A percentile compares a stretch with the other conserved stretches of the same genome.
These are phyloP conservation scores for Diarsia dahlii DNA, from an alignment of 2,888 invertebrate genomes.

Conservation along the genomic window DNA sequence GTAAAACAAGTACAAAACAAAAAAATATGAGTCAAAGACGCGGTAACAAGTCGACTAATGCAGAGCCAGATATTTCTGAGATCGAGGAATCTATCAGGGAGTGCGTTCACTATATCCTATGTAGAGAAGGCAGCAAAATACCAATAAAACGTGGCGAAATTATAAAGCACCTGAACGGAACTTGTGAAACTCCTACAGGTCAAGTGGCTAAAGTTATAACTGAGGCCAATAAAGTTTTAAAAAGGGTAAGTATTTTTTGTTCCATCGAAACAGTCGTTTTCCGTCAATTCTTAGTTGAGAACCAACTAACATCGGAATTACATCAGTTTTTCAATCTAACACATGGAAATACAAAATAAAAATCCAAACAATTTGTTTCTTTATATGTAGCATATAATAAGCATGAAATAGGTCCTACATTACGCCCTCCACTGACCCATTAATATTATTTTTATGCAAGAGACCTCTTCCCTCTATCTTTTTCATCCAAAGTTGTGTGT, in stretches of 20 bases:
- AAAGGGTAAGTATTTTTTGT: slow-evolving; percentile 72
- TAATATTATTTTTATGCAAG: background rate
- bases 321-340: background rate
- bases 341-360: background rate
- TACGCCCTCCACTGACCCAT: too few relatives aligned
- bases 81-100: slow-evolving; percentile 76
- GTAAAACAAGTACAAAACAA: background rate
- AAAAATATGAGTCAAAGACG: slow-evolving; percentile 73
- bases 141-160: slow-evolving; percentile 84
- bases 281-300: background rate
- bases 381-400: too few relatives aligned
- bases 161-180: slow-evolving; percentile 75
- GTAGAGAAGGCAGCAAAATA: slow-evolving; percentile 84
- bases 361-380: background rate
- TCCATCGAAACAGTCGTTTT: background rate
- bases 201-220: slow-evolving; percentile 74
- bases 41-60: slow-evolving; percentile 60
- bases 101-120: slow-evolving; percentile 83
- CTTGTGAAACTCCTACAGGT: slow-evolving; percentile 73
- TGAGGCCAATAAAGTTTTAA: slow-evolving; percentile 79
- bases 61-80: slow-evolving; percentile 57
- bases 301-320: background rate
- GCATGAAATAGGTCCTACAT: too few relatives aligned
- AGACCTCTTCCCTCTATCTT: background rate
- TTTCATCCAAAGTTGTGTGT: background rate